Conservation (phyloP, 2,113 vertebrate species). For the Labeo rohita region DNA sequence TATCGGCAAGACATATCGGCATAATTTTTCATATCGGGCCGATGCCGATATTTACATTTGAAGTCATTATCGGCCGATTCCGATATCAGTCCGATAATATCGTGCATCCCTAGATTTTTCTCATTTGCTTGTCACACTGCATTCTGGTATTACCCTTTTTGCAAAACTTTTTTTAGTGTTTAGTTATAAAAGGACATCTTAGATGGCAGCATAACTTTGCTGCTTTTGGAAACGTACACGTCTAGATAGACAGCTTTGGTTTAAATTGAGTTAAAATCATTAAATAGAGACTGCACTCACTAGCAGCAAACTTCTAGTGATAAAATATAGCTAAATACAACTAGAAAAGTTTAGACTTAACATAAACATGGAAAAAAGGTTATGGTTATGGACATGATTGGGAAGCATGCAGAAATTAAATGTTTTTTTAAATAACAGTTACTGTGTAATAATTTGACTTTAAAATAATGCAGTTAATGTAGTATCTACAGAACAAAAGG, state of each 20-base stretch:
- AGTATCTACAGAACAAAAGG: no score
- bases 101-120: no score
- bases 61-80: no score
- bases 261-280: no score
- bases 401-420: not conserved
- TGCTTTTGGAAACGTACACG: not conserved
- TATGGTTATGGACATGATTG: not conserved
- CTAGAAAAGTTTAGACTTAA: not conserved
- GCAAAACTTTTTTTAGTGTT: not conserved
- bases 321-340: not conserved
- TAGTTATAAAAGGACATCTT: not conserved
- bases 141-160: not conserved
- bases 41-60: no score
- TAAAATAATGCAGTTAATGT: not conserved
- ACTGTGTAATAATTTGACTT: not conserved
- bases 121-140: not conserved
- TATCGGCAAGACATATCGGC: no score
- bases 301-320: not conserved
- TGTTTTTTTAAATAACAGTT: not conserved
- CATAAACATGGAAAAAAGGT: not conserved
- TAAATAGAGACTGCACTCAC: not conserved
- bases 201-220: not conserved
- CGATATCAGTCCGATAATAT: no score
- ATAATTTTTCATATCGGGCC: no score
- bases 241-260: not conserved